Percentiles rank a stretch among this genome's conserved stretches.
Evolutionary conservation across 2,797 vertebrate species (phyloP).

Genomic region (Sebastiscus albofasciatus): DNA sequence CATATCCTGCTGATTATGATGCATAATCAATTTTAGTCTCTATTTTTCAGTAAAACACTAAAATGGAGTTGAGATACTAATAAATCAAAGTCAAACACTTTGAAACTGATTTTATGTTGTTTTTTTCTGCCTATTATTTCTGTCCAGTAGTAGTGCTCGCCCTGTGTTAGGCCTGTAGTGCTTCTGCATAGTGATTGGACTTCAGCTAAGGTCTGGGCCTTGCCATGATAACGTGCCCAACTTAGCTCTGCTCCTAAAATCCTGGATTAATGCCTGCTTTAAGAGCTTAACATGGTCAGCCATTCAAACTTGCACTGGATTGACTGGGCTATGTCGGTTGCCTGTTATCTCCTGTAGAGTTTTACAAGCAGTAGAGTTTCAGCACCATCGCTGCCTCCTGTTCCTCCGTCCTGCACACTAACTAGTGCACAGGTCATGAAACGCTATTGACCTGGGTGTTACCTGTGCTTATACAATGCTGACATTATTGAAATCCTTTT

Average conservation of each 20-base stretch:
- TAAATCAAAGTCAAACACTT: neutral
- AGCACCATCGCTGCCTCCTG: conserved; percentile 19
- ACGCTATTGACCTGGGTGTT: neutral
- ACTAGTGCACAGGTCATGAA: conserved; percentile 5
- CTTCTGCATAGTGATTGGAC: conserved; percentile 62
- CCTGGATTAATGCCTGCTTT: conserved; percentile 84
- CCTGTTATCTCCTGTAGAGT: conserved; percentile 71
- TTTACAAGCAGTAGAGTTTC: conserved; percentile 57
- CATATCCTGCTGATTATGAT: neutral
- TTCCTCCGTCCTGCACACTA: neutral
- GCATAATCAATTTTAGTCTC: neutral
- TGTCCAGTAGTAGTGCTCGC: conserved; percentile 6
- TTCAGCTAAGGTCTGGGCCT: conserved; percentile 65
- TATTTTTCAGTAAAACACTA: neutral
- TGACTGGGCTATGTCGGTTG: conserved; percentile 68
- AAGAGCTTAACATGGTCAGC: conserved; percentile 80
- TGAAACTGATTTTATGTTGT: neutral
- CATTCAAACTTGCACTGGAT: conserved; percentile 79
- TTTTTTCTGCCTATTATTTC: conserved; percentile 4
- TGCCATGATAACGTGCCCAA: conserved; percentile 77
- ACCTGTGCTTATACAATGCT: neutral
- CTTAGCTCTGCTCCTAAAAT: conserved; percentile 77
- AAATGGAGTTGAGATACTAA: neutral
- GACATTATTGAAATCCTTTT: neutral
- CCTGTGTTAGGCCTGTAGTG: conserved; percentile 32